phyloP scores from a whole-genome alignment of 2,113 vertebrate species.

The human region GRCh38 chrX:38938501-38939000 shows the following conservation, averaged over 20 bases:
- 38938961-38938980: background rate
- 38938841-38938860: background rate
- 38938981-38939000: background rate
- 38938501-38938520: background rate
- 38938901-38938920: background rate
- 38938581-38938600: background rate
- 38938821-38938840: background rate
- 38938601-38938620: background rate
- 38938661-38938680: slow-evolving; percentile 15
- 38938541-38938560: background rate
- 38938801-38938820: background rate
- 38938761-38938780: slow-evolving; percentile 24
- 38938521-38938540: background rate
- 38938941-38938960: background rate
- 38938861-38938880: background rate
- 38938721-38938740: background rate
- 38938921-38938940: background rate
- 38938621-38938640: background rate
- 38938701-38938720: background rate
- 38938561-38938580: background rate
- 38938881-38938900: background rate
- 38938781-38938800: background rate
- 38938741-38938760: background rate
- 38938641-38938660: background rate
- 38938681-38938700: background rate